phyloP scores from a whole-genome alignment of 2,797 vertebrate genomes.

The Yasuhikotakia modesta region DNA sequence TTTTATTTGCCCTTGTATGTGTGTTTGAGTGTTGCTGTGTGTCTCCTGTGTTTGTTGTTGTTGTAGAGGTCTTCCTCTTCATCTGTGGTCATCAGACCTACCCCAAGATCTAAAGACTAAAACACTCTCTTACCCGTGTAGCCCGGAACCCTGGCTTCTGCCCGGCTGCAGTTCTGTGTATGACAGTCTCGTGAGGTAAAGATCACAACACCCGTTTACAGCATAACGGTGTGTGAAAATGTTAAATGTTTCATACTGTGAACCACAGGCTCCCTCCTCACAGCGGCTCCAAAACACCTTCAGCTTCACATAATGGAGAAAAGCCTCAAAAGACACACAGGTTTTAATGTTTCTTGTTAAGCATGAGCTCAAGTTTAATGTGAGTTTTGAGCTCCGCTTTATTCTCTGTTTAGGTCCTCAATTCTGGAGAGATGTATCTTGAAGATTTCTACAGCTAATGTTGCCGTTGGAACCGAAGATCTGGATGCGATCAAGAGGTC shows the following conservation, averaged over 20 bases:
- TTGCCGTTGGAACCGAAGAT: conserved; percentile 80
- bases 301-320: conserved; percentile 40
- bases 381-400: too few species aligned
- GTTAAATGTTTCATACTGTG: too few species aligned
- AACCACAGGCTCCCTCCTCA: not conserved
- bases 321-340: conserved; percentile 57
- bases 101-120: conserved; percentile 53
- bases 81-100: conserved; percentile 68
- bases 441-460: conserved; percentile 76
- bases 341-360: conserved; percentile 10
- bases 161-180: conserved; percentile 79
- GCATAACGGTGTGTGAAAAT: too few species aligned
- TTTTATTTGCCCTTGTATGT: too few species aligned
- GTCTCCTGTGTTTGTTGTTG: conserved; percentile 21
- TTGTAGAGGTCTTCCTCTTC: conserved; percentile 70
- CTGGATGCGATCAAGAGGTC: conserved; percentile 73
- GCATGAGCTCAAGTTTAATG: too few species aligned
- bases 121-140: conserved; percentile 55
- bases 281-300: conserved; percentile 53
- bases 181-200: conserved; percentile 81
- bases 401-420: conserved; percentile 68
- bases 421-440: conserved; percentile 82
- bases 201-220: too few species aligned
- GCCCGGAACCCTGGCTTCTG: conserved; percentile 83
- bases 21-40: not conserved